Evolutionary conservation across 1,140 invertebrate genomes (phyloP), one percentile per base, ranked within the genome.

Genomic region (Drosophila kanapiae): DNA sequence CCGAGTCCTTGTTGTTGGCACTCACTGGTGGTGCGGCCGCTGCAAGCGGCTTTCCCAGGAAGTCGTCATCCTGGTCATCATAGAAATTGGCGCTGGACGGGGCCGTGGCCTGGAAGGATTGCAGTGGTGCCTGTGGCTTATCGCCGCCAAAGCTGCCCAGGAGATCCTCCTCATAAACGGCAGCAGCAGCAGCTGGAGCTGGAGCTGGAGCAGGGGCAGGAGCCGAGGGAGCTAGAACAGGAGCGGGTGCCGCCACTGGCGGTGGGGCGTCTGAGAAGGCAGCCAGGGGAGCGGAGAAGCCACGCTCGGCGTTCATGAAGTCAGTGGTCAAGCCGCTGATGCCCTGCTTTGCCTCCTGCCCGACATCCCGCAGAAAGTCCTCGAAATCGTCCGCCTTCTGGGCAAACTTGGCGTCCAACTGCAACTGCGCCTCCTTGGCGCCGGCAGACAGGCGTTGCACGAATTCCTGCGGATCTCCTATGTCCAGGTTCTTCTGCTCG

Each of bases 281-380:
- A 10, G 65, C 53, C 16, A 63, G 40, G 1, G 75, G 72, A 35
- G 38, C 45, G 7, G 61, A 8, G 10, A 82, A 59, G n/a, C 76
- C 76, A 14, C 91, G 76, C 43, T 92, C 91, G n/a, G 83, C 82
- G 43, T 87, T 92, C 87, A 92, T 91, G 38, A 92, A 92, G 43
- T 92, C 91, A 42, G 65, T 74, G 48, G 85, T 91, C 53, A 87
- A 29, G 14, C 58, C 61, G 53, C 82, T 51, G 31, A 91, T 69
- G 47, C 63, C 80, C 29, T 92, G 87, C 45, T 88, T 85, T 5
- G 48, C 61, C 13, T 53, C 62, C 29, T 83, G 61, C 13, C 68
- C 71, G 6, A 79, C 58, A 49, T 88, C 71, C 16, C 61, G 38
- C 0, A 92, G 49, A 33, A 91, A 90, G 54, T 90, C 91, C 5